Evolutionary conservation across 2,113 vertebrate genomes (phyloP).

Genomic region (Suncus etruscus): DNA sequence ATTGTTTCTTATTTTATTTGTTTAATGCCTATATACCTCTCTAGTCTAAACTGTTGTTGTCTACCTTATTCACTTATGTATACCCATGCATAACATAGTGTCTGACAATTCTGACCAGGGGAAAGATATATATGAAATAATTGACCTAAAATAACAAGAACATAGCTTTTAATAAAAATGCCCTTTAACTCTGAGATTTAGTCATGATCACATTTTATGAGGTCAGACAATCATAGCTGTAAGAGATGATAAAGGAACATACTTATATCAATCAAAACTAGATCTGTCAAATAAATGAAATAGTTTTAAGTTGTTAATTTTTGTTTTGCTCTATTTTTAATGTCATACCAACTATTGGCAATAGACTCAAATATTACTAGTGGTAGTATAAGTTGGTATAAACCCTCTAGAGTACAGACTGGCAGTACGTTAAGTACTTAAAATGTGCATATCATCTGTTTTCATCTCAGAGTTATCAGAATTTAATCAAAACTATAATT

Average conservation of each 20-base stretch:
- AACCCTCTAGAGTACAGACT: background rate
- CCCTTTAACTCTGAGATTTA: background rate
- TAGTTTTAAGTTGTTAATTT: background rate
- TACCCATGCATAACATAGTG: background rate
- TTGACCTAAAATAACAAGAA: background rate
- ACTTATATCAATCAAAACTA: slow-evolving; percentile 25
- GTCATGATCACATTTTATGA: background rate
- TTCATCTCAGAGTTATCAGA: background rate
- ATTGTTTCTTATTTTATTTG: too few species aligned
- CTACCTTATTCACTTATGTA: background rate
- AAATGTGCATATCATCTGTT: background rate
- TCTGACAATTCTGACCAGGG: background rate
- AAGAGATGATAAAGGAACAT: background rate
- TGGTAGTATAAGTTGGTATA: background rate
- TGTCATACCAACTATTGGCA: background rate
- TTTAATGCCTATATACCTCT: too few species aligned
- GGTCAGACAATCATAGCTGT: background rate
- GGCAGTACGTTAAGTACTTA: background rate
- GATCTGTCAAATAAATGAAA: too few species aligned
- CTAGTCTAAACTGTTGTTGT: too few species aligned
- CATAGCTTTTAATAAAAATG: background rate
- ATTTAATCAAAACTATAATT: background rate
- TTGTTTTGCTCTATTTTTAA: background rate
- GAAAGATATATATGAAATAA: background rate
- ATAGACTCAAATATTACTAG: background rate